Evolutionary conservation across 1,140 invertebrate genomes (phyloP).

Genomic region (Caenorhabditis tropicalis): DNA sequence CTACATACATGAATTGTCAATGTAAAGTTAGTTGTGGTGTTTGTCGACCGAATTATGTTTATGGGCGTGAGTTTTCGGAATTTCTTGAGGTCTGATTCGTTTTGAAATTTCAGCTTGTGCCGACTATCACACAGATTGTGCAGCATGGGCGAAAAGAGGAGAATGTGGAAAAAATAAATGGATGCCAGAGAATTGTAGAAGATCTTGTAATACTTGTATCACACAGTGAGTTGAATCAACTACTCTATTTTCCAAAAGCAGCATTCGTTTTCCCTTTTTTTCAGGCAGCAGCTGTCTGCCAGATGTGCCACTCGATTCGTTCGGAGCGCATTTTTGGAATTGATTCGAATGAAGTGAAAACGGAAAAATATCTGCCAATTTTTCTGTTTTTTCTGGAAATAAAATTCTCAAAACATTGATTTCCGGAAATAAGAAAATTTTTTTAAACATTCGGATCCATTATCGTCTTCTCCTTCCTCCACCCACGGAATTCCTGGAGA

Average conservation of each 20-base stretch:
- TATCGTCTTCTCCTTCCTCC: no score
- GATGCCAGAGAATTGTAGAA: conserved; percentile 57
- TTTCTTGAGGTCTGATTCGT: no score
- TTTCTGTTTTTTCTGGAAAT: neutral
- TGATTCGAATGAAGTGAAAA: conserved; percentile 1
- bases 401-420: no score
- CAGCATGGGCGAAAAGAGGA: conserved; percentile 47
- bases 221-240: neutral
- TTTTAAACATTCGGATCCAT: no score
- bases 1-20: conserved; percentile 56
- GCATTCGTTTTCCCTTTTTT: neutral
- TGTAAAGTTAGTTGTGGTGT: conserved; percentile 55
- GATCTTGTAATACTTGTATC: conserved; percentile 37
- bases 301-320: neutral
- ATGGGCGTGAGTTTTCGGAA: conserved; percentile 42
- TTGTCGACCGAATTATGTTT: conserved; percentile 55
- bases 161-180: conserved; percentile 56
- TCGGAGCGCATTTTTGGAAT: conserved; percentile 15
- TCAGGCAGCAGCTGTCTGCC: neutral
- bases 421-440: no score
- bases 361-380: neutral
- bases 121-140: conserved; percentile 53
- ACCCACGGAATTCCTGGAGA: no score
- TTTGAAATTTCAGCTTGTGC: conserved; percentile 44
- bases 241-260: no score